These are phyloP conservation scores for Geopemphigus sp. DNA, from an alignment of 1,140 invertebrate species.

Conservation along the genomic window DNA sequence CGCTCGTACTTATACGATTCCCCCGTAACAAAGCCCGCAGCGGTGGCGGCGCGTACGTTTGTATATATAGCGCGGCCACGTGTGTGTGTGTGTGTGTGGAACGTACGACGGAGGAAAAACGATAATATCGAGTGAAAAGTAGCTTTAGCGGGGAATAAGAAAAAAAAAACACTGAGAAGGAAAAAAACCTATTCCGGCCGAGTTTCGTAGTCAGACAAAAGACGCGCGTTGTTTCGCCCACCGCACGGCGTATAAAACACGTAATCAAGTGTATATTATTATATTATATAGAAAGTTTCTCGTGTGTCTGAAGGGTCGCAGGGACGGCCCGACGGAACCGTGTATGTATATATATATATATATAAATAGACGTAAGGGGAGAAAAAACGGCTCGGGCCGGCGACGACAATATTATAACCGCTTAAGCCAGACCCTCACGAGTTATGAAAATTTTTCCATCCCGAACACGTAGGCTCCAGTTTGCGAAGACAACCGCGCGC, in stretches of 20 bases:
- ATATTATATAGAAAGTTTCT: constrained; percentile 44
- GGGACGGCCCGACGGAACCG: background rate
- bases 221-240: background rate
- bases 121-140: constrained; percentile 46
- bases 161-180: background rate
- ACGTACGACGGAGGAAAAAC: background rate
- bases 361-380: background rate
- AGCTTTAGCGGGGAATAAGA: background rate
- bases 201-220: constrained; percentile 30
- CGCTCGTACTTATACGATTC: background rate
- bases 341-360: too few species aligned
- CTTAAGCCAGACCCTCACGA: constrained; percentile 33
- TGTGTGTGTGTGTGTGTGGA: background rate
- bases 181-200: constrained; percentile 34
- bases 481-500: constrained; percentile 28
- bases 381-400: background rate
- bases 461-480: constrained; percentile 27
- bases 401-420: constrained; percentile 49
- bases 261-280: constrained; percentile 48
- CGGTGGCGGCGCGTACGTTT: background rate
- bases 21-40: too few species aligned
- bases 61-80: background rate
- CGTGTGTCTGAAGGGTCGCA: background rate
- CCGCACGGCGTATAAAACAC: constrained; percentile 43
- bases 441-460: constrained; percentile 49